Evolutionary conservation across 2,797 vertebrate species (phyloP).

Genomic region (Varecia variegata): DNA sequence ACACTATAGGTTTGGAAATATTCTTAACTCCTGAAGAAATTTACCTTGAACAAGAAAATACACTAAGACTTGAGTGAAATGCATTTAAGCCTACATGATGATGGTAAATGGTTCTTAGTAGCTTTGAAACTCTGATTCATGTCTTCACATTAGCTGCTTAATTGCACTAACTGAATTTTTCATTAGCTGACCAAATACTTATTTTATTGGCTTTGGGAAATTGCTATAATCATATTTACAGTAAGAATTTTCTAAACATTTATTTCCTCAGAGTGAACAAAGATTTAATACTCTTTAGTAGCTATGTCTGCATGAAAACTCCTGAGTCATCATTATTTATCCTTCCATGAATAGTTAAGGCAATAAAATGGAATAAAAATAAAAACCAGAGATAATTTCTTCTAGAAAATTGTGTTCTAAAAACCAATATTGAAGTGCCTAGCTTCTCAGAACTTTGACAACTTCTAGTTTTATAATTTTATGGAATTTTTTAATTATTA

Average conservation of each 20-base stretch:
- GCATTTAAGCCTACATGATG: background rate
- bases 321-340: constrained; percentile 28
- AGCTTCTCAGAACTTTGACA: constrained; percentile 34
- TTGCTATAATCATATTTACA: constrained; percentile 68
- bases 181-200: constrained; percentile 71
- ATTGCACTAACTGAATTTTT: constrained; percentile 74
- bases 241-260: constrained; percentile 71
- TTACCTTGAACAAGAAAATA: constrained; percentile 38
- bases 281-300: constrained; percentile 49
- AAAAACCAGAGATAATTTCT: constrained; percentile 39
- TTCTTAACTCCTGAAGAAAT: constrained; percentile 44
- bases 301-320: constrained; percentile 32
- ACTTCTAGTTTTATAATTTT: background rate
- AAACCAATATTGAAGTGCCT: constrained; percentile 58
- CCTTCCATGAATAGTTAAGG: constrained; percentile 34
- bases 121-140: constrained; percentile 58
- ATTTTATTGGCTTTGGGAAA: constrained; percentile 73
- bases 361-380: constrained; percentile 21
- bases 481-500: background rate
- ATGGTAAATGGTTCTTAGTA: constrained; percentile 55
- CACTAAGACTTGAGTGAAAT: constrained; percentile 12
- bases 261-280: constrained; percentile 48
- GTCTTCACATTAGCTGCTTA: constrained; percentile 68
- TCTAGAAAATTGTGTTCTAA: constrained; percentile 47
- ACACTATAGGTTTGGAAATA: constrained; percentile 14